Percentiles rank a stretch among this genome's conserved stretches.
phyloP scores from a whole-genome alignment of 2,797 vertebrate species.

The Cephalopachus bancanus region DNA sequence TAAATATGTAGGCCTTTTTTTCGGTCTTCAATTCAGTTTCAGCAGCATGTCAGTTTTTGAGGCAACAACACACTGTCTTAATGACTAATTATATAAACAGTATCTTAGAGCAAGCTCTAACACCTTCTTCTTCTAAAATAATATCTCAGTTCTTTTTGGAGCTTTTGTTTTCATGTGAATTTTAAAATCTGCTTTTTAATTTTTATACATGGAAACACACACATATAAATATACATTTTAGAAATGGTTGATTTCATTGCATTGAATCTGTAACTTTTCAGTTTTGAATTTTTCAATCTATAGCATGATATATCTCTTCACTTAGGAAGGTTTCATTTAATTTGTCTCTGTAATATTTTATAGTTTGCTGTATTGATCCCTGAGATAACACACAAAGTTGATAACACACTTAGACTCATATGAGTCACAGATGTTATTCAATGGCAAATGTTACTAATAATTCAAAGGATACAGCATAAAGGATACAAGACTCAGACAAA shows the following conservation, averaged over 20 bases:
- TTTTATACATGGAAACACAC: background rate
- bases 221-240: background rate
- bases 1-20: background rate
- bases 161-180: constrained; percentile 13
- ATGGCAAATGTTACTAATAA: constrained; percentile 9
- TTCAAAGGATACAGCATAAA: background rate
- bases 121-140: background rate
- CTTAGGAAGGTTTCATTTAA: constrained; percentile 11
- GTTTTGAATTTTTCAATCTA: background rate
- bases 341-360: background rate
- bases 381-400: background rate
- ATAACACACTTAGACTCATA: background rate
- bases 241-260: background rate
- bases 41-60: background rate
- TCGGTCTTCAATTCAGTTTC: constrained; percentile 26
- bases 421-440: background rate
- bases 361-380: background rate
- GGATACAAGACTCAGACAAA: background rate
- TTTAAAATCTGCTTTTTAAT: constrained; percentile 42
- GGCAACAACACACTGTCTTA: background rate
- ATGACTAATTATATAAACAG: background rate
- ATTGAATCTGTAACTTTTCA: background rate
- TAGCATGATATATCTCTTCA: background rate
- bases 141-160: background rate
- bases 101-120: background rate